Percentiles rank a stretch among this genome's conserved stretches.
These are phyloP conservation scores for Lochmaea crataegi DNA, from an alignment of 2,888 invertebrate species.

Conservation along the genomic window DNA sequence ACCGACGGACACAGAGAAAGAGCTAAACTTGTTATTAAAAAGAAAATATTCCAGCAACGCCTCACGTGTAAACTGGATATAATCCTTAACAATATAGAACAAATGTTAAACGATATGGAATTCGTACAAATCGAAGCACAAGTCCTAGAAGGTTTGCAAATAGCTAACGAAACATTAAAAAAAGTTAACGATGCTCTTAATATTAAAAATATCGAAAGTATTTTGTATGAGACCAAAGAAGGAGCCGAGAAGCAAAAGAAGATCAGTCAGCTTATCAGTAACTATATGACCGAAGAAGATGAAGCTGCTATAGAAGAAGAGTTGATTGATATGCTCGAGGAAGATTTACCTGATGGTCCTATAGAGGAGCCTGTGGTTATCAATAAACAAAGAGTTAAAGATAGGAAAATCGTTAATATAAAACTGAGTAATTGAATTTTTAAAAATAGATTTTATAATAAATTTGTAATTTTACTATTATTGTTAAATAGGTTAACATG, in stretches of 20 bases:
- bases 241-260: conserved; percentile 95
- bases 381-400: not conserved
- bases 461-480: conserved; percentile 17
- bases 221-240: conserved; percentile 95
- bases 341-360: conserved; percentile 71
- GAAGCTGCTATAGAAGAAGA: conserved; percentile 90
- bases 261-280: conserved; percentile 85
- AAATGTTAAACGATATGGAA: conserved; percentile 89
- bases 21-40: conserved; percentile 89
- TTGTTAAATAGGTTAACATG: conserved; percentile 24
- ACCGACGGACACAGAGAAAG: conserved; percentile 90
- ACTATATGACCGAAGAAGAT: conserved; percentile 85
- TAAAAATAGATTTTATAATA: not conserved
- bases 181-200: conserved; percentile 89
- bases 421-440: no score
- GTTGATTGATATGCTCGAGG: conserved; percentile 80
- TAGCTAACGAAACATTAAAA: conserved; percentile 92
- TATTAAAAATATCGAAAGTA: conserved; percentile 93
- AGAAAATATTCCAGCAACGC: conserved; percentile 95
- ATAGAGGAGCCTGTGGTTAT: conserved; percentile 36
- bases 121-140: conserved; percentile 93
- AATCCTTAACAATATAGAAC: conserved; percentile 92
- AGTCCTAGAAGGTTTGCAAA: conserved; percentile 90
- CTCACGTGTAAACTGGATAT: conserved; percentile 86
- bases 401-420: no score